Conservation (phyloP, 1,140 invertebrate genomes). For the Phocides pigmalion region DNA sequence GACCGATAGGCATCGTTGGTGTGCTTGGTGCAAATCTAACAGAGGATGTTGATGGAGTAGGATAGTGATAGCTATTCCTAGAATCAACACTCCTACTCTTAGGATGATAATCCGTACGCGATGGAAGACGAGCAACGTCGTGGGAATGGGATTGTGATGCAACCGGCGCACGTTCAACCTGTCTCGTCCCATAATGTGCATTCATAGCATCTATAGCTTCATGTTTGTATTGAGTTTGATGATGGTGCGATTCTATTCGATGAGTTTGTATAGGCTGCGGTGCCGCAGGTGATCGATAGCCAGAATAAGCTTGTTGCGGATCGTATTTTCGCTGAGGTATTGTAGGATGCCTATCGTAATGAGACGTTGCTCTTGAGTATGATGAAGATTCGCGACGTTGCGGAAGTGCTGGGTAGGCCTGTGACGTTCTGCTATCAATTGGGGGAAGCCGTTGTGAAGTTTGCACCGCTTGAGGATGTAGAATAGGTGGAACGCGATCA, state of each 20-base stretch:
- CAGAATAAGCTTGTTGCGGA: constrained; percentile 73
- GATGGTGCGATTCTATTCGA: constrained; percentile 60
- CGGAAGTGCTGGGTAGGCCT: constrained; percentile 55
- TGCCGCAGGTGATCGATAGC: constrained; percentile 57
- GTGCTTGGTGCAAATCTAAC: constrained; percentile 57
- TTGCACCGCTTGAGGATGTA: constrained; percentile 64
- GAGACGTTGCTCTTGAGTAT: constrained; percentile 50
- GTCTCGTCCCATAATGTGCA: constrained; percentile 56
- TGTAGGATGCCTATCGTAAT: constrained; percentile 68
- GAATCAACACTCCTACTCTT: constrained; percentile 55
- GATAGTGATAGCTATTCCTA: constrained; percentile 62
- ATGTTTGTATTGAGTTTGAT: constrained; percentile 66
- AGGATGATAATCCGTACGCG: constrained; percentile 57
- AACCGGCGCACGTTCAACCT: constrained; percentile 55
- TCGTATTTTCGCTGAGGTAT: constrained; percentile 71
- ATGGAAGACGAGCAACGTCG: constrained; percentile 54
- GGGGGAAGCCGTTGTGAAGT: constrained; percentile 51
- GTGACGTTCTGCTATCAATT: constrained; percentile 54
- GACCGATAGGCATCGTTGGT: constrained; percentile 49
- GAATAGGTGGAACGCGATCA: constrained; percentile 74
- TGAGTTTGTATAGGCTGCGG: constrained; percentile 59
- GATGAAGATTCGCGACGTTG: constrained; percentile 64
- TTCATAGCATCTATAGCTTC: constrained; percentile 54
- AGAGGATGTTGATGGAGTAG: constrained; percentile 64
- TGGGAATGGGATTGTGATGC: constrained; percentile 50